These are phyloP conservation scores for Smutsia gigantea DNA, from an alignment of 2,797 vertebrate species.

Conservation along the genomic window DNA sequence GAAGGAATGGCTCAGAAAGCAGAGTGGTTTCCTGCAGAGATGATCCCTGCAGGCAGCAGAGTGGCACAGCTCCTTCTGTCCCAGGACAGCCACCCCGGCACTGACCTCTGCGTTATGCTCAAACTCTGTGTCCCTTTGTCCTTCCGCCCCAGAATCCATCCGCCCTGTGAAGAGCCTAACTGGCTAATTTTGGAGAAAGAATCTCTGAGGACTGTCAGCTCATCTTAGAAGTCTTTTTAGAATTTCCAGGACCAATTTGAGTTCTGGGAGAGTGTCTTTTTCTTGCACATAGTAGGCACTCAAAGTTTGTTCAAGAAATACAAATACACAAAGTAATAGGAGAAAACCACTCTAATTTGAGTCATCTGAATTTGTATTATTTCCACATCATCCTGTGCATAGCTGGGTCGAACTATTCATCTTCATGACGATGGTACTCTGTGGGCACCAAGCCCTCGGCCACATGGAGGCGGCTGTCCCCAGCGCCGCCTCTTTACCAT, in stretches of 20 bases:
- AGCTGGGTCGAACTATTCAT: too few relatives aligned
- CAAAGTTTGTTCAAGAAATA: not conserved
- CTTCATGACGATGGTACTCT: accelerated
- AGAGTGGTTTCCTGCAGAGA: not conserved
- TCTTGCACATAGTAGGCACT: not conserved
- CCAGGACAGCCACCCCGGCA: accelerated
- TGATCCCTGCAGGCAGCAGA: too few relatives aligned
- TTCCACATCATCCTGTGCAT: too few relatives aligned
- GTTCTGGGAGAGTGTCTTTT: not conserved
- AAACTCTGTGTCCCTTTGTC: accelerated
- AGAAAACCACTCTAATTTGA: not conserved
- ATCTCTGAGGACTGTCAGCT: not conserved
- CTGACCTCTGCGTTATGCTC: not conserved
- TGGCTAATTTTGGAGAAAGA: not conserved
- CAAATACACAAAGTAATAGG: not conserved
- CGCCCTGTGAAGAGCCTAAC: not conserved
- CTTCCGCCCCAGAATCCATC: accelerated
- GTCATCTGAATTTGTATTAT: not conserved
- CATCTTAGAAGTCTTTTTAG: not conserved
- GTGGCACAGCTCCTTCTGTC: accelerated
- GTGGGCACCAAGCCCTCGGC: accelerated
- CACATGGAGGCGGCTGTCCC: accelerated
- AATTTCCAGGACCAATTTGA: not conserved
- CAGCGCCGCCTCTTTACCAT: accelerated
- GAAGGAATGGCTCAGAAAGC: not conserved